Conservation (phyloP, 2,888 invertebrate species). For the Aleiodes leptofemur region DNA sequence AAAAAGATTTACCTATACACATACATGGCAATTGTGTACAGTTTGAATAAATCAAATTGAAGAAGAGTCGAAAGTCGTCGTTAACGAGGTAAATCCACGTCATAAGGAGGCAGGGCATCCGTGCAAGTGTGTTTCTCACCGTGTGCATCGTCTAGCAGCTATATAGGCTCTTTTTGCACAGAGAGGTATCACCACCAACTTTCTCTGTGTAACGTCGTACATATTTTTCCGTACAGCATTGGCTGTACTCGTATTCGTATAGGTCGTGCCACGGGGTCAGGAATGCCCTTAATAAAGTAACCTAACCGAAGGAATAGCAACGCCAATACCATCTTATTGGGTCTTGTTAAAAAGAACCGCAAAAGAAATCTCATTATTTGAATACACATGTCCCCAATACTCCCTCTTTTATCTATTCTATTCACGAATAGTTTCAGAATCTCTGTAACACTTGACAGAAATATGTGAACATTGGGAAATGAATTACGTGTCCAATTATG, state of each 20-base stretch:
- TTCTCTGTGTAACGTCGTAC: conserved; percentile 67
- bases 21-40: not conserved
- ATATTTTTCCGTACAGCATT: conserved; percentile 57
- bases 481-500: too few species aligned
- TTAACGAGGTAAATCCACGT: conserved; percentile 39
- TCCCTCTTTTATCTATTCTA: not conserved
- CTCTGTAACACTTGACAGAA: not conserved
- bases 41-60: conserved; percentile 39
- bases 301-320: conserved; percentile 57
- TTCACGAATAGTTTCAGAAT: not conserved
- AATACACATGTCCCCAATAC: not conserved
- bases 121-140: conserved; percentile 41
- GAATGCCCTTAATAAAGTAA: conserved; percentile 73
- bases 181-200: conserved; percentile 68
- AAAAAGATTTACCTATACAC: too few species aligned
- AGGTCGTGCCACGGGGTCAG: conserved; percentile 68
- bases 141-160: conserved; percentile 59
- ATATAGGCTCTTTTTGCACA: conserved; percentile 49
- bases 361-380: too few species aligned
- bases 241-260: conserved; percentile 60
- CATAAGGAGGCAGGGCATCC: conserved; percentile 16
- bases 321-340: conserved; percentile 29
- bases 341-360: not conserved
- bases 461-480: too few species aligned
- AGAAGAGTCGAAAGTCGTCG: conserved; percentile 42